Conservation (phyloP, 2,888 invertebrate genomes). For the Drosophila nr. medialis region DNA sequence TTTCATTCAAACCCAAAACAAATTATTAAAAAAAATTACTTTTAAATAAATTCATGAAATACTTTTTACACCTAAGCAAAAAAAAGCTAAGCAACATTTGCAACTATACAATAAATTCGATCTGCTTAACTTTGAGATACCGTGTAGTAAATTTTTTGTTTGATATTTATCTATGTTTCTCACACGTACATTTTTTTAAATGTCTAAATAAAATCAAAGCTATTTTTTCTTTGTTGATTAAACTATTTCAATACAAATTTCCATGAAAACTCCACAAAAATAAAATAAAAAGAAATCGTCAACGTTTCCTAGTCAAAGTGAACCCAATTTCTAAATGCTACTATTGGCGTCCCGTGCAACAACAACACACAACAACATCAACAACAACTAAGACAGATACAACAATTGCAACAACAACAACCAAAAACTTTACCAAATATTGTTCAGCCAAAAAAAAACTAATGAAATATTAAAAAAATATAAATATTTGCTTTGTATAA, state of each 20-base stretch:
- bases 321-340: slow-evolving; percentile 59
- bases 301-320: slow-evolving; percentile 56
- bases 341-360: slow-evolving; percentile 65
- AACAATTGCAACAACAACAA: slow-evolving; percentile 29
- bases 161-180: slow-evolving; percentile 9
- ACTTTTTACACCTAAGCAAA: slow-evolving; percentile 40
- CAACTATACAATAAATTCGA: slow-evolving; percentile 18
- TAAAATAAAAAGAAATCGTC: slow-evolving; percentile 36
- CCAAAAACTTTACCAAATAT: slow-evolving; percentile 41
- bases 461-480: slow-evolving; percentile 27
- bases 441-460: slow-evolving; percentile 40
- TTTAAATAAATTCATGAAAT: slow-evolving; percentile 14
- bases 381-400: slow-evolving; percentile 24
- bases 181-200: slow-evolving; percentile 6
- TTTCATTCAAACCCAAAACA: slow-evolving; percentile 7
- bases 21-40: slow-evolving; percentile 27
- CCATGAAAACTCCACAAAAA: slow-evolving; percentile 3
- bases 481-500: slow-evolving; percentile 31
- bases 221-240: slow-evolving; percentile 6
- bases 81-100: slow-evolving; percentile 17
- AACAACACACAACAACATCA: slow-evolving; percentile 37
- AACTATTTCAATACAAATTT: slow-evolving; percentile 15
- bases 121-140: slow-evolving; percentile 1
- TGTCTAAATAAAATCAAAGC: not conserved
- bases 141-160: not conserved